Conservation (phyloP, 30 jellyfish, hydroid and myxozoan species). For the Turritopsis rubra region DNA sequence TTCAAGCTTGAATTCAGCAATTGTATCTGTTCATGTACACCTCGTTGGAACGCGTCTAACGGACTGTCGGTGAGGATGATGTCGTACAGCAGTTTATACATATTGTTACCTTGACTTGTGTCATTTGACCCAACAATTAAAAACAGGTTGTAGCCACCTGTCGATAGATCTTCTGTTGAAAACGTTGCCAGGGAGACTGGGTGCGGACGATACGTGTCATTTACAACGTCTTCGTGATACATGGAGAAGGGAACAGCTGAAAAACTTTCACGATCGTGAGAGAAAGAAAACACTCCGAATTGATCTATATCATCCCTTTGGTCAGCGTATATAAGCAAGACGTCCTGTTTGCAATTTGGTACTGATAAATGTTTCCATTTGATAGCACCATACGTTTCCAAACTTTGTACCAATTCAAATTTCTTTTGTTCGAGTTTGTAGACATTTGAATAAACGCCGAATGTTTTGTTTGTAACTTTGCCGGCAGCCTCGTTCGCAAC, state of each 20-base stretch:
- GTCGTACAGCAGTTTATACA: constrained; percentile 42
- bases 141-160: constrained; percentile 31
- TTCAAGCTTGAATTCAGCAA: not conserved
- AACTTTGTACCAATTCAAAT: constrained; percentile 27
- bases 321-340: constrained; percentile 47
- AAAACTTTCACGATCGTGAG: constrained; percentile 41
- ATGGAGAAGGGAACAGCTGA: constrained; percentile 45
- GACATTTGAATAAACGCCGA: constrained; percentile 40
- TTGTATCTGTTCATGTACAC: not conserved
- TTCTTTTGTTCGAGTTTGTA: constrained; percentile 33
- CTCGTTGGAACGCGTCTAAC: constrained; percentile 35
- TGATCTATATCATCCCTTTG: constrained; percentile 59
- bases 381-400: constrained; percentile 51
- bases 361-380: constrained; percentile 47
- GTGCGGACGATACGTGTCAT: constrained; percentile 39
- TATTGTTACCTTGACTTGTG: constrained; percentile 25
- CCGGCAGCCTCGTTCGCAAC: constrained; percentile 59
- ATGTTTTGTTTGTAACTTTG: constrained; percentile 6
- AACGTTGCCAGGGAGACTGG: constrained; percentile 54
- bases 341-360: constrained; percentile 53
- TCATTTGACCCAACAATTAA: constrained; percentile 50
- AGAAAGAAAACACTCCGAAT: constrained; percentile 46
- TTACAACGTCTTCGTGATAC: constrained; percentile 10
- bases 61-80: constrained; percentile 41
- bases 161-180: not conserved